Evolutionary conservation across 1,140 invertebrate species (phyloP).

Genomic region (Drosophila saltans): DNA sequence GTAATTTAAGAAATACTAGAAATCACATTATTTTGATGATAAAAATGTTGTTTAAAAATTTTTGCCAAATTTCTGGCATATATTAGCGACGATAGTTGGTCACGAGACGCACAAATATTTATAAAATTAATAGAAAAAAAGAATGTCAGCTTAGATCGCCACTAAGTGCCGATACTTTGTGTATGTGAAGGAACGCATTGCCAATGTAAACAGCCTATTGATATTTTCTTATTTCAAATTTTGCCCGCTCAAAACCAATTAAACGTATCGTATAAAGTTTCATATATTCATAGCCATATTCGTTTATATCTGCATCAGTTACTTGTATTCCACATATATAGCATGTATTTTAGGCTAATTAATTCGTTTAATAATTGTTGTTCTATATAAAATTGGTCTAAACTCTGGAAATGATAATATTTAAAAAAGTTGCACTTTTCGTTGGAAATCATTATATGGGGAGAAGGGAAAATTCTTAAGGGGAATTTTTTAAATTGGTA

Average conservation of each 20-base stretch:
- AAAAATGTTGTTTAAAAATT: too few species aligned
- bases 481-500: conserved; percentile 27
- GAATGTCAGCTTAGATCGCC: too few species aligned
- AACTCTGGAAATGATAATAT: conserved; percentile 58
- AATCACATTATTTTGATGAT: too few species aligned
- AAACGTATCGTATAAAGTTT: not conserved
- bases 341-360: conserved; percentile 57
- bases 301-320: not conserved
- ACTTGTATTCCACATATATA: conserved; percentile 9
- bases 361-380: conserved; percentile 59
- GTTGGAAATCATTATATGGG: conserved; percentile 30
- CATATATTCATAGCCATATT: conserved; percentile 15
- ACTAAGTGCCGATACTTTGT: too few species aligned
- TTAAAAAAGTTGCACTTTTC: conserved; percentile 23
- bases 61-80: too few species aligned
- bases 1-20: too few species aligned
- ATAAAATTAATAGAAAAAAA: too few species aligned
- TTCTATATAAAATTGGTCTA: conserved; percentile 79
- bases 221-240: not conserved
- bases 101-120: too few species aligned
- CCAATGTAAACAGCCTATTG: not conserved
- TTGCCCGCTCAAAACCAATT: not conserved
- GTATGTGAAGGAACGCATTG: too few species aligned
- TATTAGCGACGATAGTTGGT: too few species aligned
- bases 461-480: not conserved